Base-by-base conservation (phyloP, 2,113 vertebrate genomes). In the Myiozetetes cayanensis region DNA sequence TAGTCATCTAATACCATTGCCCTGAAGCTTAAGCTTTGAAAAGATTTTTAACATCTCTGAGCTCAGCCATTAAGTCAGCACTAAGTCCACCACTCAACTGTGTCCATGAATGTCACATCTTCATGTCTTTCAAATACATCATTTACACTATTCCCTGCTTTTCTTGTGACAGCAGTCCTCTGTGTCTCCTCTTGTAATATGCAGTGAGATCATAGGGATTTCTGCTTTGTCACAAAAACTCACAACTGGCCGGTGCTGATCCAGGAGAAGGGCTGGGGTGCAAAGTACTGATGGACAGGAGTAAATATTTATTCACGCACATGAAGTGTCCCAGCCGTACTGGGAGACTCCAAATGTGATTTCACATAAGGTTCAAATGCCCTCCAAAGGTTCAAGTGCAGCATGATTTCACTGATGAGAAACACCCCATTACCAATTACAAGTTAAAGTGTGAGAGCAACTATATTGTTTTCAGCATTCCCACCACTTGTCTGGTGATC, bases 401-500 rank as follows among this genome's bases (percentile, higher is more conserved):
- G 10, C 1, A 1, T 31, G 4, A 61, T 47, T 77, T 78, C 17
- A 47, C 27, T 56, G 10, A 83, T 71, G 10, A 41, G 6, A 46
- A 41, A n/a, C 4, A 49, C 10, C 12, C 52, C 1, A 8, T 31
- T 49, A 53, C 2, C 4, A 12, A 18, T 56, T 47, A 24, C 12
- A 30, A 66, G 10, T 56, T 21, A 67, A 82, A 35, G 7, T 65
- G 53, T 76, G 13, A 72, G 72, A 81, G 14, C 18, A 76, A 12
- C 24, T 28, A 8, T 3, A 9, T 25, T 65, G 49, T 80, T 46
- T 70, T 14, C 30, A 93, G 4, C 18, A 39, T 72, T 67, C 28
- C 88, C 5, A 0, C 1, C 3, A 2, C 12, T 76, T 61, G 5
- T 19, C 17, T 52, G 11, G 22, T 31, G 8, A 68, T 78, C 7